Conservation (phyloP, 2,113 vertebrate species). For the Paramisgurnus dabryanus region DNA sequence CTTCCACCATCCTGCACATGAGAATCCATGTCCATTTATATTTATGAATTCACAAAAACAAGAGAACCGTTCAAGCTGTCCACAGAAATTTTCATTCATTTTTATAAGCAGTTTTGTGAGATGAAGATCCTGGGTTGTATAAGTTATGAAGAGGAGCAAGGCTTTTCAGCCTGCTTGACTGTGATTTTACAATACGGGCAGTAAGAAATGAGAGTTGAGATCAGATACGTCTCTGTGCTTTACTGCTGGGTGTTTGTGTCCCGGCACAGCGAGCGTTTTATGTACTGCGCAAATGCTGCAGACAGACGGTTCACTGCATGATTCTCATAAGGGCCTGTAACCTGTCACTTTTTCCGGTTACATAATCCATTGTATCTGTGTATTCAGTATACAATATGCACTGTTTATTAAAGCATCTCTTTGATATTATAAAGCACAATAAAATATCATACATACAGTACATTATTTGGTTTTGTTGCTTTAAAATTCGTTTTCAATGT, state of each 20-base stretch:
- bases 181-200: slow-evolving; percentile 23
- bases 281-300: background rate
- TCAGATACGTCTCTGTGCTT: slow-evolving; percentile 31
- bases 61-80: slow-evolving; percentile 22
- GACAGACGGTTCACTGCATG: slow-evolving; percentile 28
- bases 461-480: too few species aligned
- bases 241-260: slow-evolving; percentile 23
- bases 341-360: slow-evolving; percentile 31
- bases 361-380: background rate
- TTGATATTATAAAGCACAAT: too few species aligned
- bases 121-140: background rate
- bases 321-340: slow-evolving; percentile 42
- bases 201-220: slow-evolving; percentile 7
- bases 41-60: slow-evolving; percentile 36
- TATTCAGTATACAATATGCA: background rate
- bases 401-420: too few species aligned
- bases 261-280: slow-evolving; percentile 32
- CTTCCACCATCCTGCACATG: slow-evolving; percentile 29
- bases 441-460: too few species aligned
- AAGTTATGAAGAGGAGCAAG: slow-evolving; percentile 1
- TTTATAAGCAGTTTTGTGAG: slow-evolving; percentile 12
- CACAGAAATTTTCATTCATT: slow-evolving; percentile 30
- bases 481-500: too few species aligned
- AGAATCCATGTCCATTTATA: slow-evolving; percentile 34
- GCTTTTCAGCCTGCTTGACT: background rate